phyloP scores from a whole-genome alignment of 2,797 vertebrate species.

The Eulemur mongoz region DNA sequence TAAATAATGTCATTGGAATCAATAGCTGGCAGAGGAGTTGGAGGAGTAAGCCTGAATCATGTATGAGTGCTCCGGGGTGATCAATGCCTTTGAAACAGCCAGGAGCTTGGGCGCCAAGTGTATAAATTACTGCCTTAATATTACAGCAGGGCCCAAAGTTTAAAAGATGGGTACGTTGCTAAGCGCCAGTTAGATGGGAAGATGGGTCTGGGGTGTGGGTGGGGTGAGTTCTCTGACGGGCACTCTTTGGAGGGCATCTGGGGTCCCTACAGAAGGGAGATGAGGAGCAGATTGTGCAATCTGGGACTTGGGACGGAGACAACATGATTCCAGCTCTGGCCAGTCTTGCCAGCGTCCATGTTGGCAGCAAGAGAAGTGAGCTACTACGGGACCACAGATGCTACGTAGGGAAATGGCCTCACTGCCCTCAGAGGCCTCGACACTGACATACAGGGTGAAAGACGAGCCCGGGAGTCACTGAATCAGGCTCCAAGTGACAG shows the following conservation, averaged over 20 bases:
- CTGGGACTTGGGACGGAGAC: neutral
- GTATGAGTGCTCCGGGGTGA: slow-evolving; percentile 80
- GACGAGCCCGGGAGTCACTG: neutral
- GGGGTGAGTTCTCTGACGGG: neutral
- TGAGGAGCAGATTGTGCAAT: neutral
- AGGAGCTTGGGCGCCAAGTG: slow-evolving; percentile 73
- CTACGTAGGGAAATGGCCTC: slow-evolving; percentile 51
- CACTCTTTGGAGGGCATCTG: neutral
- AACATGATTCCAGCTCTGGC: neutral
- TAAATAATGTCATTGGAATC: slow-evolving; percentile 87
- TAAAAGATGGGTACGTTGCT: slow-evolving; percentile 60
- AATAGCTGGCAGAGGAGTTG: slow-evolving; percentile 84
- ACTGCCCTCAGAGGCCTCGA: neutral
- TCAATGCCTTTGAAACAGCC: slow-evolving; percentile 81
- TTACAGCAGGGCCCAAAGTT: slow-evolving; percentile 46
- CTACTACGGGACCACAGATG: neutral
- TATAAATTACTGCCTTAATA: slow-evolving; percentile 81
- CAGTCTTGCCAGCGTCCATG: neutral
- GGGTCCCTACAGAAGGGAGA: neutral
- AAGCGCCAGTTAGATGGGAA: neutral
- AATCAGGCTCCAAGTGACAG: neutral
- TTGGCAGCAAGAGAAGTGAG: slow-evolving; percentile 33
- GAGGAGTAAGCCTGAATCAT: slow-evolving; percentile 80
- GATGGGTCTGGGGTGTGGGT: neutral
- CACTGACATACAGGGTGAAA: neutral